These are phyloP conservation scores for Hydropotes inermis DNA, from an alignment of 2,113 vertebrate genomes.

Conservation along the genomic window DNA sequence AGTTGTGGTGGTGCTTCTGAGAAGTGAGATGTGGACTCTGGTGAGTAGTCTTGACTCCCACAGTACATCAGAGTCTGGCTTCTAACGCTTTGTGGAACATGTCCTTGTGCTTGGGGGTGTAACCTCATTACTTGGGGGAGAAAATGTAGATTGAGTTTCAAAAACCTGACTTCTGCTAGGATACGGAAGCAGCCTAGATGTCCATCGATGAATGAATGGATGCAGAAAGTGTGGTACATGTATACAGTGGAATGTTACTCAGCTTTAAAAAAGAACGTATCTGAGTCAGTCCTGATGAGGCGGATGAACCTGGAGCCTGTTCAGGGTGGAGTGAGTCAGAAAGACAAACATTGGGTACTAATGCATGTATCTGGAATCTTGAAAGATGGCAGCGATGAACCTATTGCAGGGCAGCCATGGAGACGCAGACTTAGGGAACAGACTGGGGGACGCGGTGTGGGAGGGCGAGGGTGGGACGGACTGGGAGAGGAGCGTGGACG, in stretches of 20 bases:
- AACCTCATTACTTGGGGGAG: neutral
- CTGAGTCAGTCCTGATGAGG: neutral
- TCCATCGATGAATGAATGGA: neutral
- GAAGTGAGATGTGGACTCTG: neutral
- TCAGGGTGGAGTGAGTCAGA: neutral
- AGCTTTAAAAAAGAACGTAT: neutral
- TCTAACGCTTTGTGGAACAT: neutral
- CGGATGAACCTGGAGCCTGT: neutral
- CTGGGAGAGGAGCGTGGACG: neutral
- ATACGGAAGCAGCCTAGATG: neutral
- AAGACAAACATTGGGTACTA: rapidly evolving
- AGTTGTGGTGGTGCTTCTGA: neutral
- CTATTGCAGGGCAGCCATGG: neutral
- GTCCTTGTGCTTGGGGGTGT: neutral
- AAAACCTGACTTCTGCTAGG: neutral
- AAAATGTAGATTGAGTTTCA: neutral
- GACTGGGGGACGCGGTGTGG: neutral
- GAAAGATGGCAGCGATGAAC: neutral
- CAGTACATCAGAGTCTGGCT: neutral
- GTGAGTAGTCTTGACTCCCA: neutral
- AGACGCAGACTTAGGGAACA: neutral
- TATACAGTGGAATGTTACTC: neutral
- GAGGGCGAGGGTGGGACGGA: neutral
- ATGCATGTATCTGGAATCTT: rapidly evolving
- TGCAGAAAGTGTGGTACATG: neutral